Base-by-base conservation (phyloP, 2,113 vertebrate species). In the Urocynchramus pylzowi region DNA sequence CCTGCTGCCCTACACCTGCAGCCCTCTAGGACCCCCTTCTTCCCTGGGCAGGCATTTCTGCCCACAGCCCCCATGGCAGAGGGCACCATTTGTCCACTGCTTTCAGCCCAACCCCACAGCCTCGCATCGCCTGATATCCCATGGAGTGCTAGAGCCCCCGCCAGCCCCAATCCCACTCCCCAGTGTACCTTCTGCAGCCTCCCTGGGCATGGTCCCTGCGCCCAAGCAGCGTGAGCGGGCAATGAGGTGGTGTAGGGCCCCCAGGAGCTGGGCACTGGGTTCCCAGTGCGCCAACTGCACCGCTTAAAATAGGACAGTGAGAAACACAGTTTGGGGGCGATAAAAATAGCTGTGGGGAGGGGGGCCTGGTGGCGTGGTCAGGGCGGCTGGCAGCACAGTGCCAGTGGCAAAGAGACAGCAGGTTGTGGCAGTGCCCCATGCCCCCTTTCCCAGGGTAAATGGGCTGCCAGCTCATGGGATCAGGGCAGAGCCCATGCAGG, bases 121-220 rank as follows among this genome's bases (percentile, higher is more conserved):
- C 28, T 30, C 0, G 0, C 6, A 12, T 28, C 6, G 1, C 44
- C 20, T 1, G 0, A 17, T 41, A 17, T 42, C 31, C 73, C 13
- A 39, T 2, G 0, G 7, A 17, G 15, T 82, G 70, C 35, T 33
- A 89, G 53, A 30, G 37, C 10, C 67, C 84, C 74, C 2, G 0
- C 37, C 79, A 52, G 45, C 61, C 86, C 77, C 87, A 42, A 56
- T 16, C 28, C 42, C 41, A 4, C 50, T 93, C 65, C 77, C 88
- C 87, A 70, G 89, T 94, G 77, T 98, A 98, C 98, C 98, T 98
- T 98, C 97, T 93, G 78, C 97, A 91, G 93, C 96, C 87, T 98
- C 97, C 86, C 96, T 97, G 44, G 95, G 97, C 98, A 98, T 98
- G 88, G 89, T 97, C 37, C 44, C 70, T 3, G 56, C n/a, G 37